Conservation (phyloP, 1,140 invertebrate genomes). For the Amphibalanus amphitrite region DNA sequence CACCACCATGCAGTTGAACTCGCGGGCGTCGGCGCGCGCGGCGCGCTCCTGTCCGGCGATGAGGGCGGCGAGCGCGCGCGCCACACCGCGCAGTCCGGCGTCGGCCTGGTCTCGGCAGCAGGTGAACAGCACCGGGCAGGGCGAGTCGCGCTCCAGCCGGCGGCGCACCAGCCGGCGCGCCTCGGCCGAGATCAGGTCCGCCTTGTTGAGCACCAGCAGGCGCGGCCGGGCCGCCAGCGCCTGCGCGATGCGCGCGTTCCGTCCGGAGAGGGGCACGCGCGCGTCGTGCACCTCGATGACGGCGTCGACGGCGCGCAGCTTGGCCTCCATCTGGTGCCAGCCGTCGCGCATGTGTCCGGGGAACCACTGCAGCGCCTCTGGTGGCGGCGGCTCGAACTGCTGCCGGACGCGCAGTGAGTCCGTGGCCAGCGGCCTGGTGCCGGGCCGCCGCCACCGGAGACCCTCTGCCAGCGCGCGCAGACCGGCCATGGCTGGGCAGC, state of each 20-base stretch:
- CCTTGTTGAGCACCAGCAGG: conserved; percentile 67
- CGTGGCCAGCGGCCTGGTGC: no score
- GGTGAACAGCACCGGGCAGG: conserved; percentile 17
- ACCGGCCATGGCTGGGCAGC: no score
- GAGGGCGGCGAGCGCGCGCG: conserved; percentile 48
- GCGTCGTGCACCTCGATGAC: conserved; percentile 92
- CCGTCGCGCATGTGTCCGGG: conserved; percentile 81
- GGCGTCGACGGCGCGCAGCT: conserved; percentile 68
- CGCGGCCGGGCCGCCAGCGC: conserved; percentile 71
- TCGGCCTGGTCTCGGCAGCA: conserved; percentile 17
- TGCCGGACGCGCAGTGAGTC: neutral
- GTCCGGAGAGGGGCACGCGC: conserved; percentile 39
- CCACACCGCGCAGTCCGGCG: conserved; percentile 31
- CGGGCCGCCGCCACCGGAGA: no score
- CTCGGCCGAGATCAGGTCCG: conserved; percentile 47
- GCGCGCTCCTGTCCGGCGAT: conserved; percentile 55
- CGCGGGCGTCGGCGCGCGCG: conserved; percentile 42
- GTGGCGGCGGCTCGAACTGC: neutral
- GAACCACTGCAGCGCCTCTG: conserved; percentile 43
- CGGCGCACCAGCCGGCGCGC: conserved; percentile 31
- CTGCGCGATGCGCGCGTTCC: conserved; percentile 35
- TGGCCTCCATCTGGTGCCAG: conserved; percentile 70
- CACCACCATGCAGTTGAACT: conserved; percentile 75
- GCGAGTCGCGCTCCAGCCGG: conserved; percentile 23
- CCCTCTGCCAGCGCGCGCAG: no score